Base-by-base conservation (phyloP, 2,113 vertebrate genomes). In the Eretmochelys imbricata region DNA sequence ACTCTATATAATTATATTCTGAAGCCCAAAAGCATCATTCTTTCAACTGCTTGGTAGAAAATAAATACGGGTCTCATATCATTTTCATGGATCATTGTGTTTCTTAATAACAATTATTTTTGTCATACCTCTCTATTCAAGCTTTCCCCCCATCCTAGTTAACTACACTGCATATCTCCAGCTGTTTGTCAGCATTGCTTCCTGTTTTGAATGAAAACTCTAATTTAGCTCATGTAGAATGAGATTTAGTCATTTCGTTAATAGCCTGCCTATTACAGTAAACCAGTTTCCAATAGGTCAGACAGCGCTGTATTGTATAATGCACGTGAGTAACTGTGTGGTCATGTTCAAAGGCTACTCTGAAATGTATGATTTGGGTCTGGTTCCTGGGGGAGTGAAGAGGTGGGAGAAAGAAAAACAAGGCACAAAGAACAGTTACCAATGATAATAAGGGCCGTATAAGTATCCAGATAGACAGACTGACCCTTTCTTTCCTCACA, bases 161-260 rank as follows among this genome's bases (percentile, higher is more conserved):
- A 89, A 84, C 89, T 87, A 78, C 89, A 48, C 85, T 75, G 84
- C 65, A 59, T 85, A 50, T 57, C 57, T 93, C 57, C 85, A 95
- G 90, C 87, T 95, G 57, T 90, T 96, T 95, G 85, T 93, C 42
- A 13, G 85, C 50, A 55, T 7, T 69, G 27, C 89, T 96, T 94
- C 75, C 85, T n/a, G 49, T 42, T 95, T 90, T 76, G 87, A 69
- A 94, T 85, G 75, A 91, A 95, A 95, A 92, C 59, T 20, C 2
- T 96, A 53, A 91, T 91, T 42, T 65, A 85, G 54, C 35, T 91
- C 10, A 59, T 35, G 72, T 24, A 54, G 84, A 89, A 88, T 83
- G 19, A 76, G 65, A 72, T n/a, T 5, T 11, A 42, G 4, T 54
- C 48, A 1, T 81, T 53, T 93, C 55, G 59, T 62, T 27, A 4